Evolutionary conservation across 92 coral and sea anemone species (phyloP), one percentile per base, ranked within the genome.

Genomic region (Ricordea florida): DNA sequence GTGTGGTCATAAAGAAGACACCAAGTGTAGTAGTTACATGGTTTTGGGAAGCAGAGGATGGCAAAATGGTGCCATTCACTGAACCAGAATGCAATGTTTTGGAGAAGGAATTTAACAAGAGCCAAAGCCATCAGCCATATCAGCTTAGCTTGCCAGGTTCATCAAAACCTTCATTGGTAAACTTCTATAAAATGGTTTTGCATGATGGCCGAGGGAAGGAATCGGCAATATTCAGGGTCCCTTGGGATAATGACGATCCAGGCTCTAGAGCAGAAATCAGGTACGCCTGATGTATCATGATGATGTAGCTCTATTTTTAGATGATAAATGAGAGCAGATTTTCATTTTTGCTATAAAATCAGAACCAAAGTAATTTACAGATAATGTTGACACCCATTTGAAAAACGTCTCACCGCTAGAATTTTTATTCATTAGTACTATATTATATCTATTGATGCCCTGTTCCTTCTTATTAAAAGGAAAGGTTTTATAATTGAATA

Each of bases 21-120:
- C 44, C 47, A 20, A 14, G 25, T 15, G 67, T 53, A 5, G n/a
- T n/a, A n/a, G n/a, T n/a, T n/a, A 35, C 56, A 11, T 87, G 92
- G 92, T 69, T 48, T n/a, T 87, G 92, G 92, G 81, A 76, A 65
- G 57, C 57, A 11, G 42, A 47, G 2, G 41, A 48, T 18, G 24
- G 23, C 42, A 69, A 67, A 25, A 16, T 60, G n/a, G 48, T 62
- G 10, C 72, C 81, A 17, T 87, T 87, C 22, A 76, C 81, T 17
- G 80, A 70, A 11, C 44, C 66, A 11, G 92, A 87, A 58, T 66
- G 78, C 13, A 76, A 46, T 21, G 65, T 29, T 49, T 57, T 87
- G 21, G 92, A 87, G 50, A 43, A 48, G 41, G 41, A 76, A 27
- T 70, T 33, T 73, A 69, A 11, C 10, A 29, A 8, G 5, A 8